Evolutionary conservation across 2,888 invertebrate species (phyloP), one percentile per base, ranked within the genome.

Genomic region (Ophion obscuratus): DNA sequence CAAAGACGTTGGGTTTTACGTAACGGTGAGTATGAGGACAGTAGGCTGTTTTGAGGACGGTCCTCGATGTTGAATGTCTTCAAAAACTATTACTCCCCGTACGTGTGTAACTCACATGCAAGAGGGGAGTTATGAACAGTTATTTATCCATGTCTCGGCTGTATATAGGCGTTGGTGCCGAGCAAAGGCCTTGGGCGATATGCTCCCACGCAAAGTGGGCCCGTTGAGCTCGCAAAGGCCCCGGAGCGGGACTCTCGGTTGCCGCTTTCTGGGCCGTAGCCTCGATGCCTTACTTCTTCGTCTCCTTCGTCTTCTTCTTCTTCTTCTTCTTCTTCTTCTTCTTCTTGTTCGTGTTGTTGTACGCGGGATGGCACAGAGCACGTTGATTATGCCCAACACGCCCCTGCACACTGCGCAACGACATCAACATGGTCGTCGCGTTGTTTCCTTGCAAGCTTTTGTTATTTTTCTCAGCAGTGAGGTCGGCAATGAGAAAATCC

Each of bases 131-230:
- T 74, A 81, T 76, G 67, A 87, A 87, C 81, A 84, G 83, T 84
- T 84, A 84, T 86, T 87, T 81, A 84, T 81, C 86, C 79, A 62
- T 66, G 82, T 83, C 82, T 75, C 40, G 64, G 24, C 59, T 68
- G 78, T 27, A 75, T 59, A 68, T 44, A 77, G 40, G 61, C 31
- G 67, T 53, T 59, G 73, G 77, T 78, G 83, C 82, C 44, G 59
- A 80, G 83, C 81, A 79, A 75, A 76, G 82, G 77, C 87, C 87
- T 86, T 84, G 87, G 85, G 84, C 73, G 77, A 81, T 79, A 71
- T 61, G 82, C 87, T 88, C 89, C 89, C 88, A 89, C 89, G 88
- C 89, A 88, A 86, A 85, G 86, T 84, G 84, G 81, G 78, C 82
- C 87, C 78, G 75, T 79, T 80, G 76, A 81, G 68, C 84, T 64